phyloP scores from a whole-genome alignment of 2,797 vertebrate genomes.

The Acanthurus lineatus region DNA sequence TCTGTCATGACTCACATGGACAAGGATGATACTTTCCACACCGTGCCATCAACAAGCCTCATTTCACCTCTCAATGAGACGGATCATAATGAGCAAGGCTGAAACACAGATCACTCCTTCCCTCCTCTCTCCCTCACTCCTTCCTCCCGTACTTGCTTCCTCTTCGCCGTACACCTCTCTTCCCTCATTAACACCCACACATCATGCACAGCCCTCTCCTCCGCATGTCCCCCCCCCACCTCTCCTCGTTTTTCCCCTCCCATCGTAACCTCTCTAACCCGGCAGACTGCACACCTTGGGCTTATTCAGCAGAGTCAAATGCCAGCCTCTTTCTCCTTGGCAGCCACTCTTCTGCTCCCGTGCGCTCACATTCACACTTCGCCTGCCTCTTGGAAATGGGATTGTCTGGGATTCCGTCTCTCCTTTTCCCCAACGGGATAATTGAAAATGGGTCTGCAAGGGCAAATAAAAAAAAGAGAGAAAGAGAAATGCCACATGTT shows the following conservation, averaged over 20 bases:
- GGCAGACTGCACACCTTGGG: slow-evolving; percentile 86
- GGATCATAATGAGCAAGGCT: slow-evolving; percentile 78
- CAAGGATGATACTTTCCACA: slow-evolving; percentile 70
- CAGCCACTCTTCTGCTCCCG: slow-evolving; percentile 92
- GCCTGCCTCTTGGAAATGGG: slow-evolving; percentile 79
- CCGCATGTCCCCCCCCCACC: background rate
- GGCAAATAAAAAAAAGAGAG: slow-evolving; percentile 54
- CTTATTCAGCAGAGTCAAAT: slow-evolving; percentile 99
- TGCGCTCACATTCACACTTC: slow-evolving; percentile 88
- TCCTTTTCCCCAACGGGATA: slow-evolving; percentile 73
- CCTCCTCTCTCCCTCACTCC: slow-evolving; percentile 18
- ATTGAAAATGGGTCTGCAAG: slow-evolving; percentile 77
- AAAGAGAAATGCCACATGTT: slow-evolving; percentile 56
- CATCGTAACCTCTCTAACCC: slow-evolving; percentile 79
- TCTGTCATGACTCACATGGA: slow-evolving; percentile 66
- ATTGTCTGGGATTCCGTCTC: slow-evolving; percentile 78
- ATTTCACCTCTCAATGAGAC: slow-evolving; percentile 82
- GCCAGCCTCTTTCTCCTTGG: slow-evolving; percentile 88
- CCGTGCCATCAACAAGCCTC: slow-evolving; percentile 79
- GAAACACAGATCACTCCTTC: slow-evolving; percentile 57
- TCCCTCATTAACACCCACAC: slow-evolving; percentile 65
- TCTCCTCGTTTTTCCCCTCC: slow-evolving; percentile 29
- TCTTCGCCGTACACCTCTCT: slow-evolving; percentile 49
- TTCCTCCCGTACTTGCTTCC: slow-evolving; percentile 32
- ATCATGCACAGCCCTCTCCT: slow-evolving; percentile 17